Percentiles rank a stretch among this genome's conserved stretches.
Conservation (phyloP, 2,113 vertebrate species). For the Grammomys dolichurus region DNA sequence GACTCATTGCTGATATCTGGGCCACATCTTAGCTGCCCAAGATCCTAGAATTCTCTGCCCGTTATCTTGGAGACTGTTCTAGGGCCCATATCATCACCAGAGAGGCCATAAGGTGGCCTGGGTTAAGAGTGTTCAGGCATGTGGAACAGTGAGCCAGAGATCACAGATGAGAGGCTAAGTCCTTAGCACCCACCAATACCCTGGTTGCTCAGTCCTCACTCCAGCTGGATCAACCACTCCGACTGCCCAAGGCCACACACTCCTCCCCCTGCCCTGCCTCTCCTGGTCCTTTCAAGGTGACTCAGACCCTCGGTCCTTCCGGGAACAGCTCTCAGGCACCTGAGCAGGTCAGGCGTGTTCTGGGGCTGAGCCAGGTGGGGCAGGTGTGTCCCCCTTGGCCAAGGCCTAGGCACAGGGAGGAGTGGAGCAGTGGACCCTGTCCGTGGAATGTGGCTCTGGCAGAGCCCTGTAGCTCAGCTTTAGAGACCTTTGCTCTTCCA, state of each 20-base stretch:
- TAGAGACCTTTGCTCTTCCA: neutral
- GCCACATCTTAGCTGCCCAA: neutral
- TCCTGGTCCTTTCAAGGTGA: neutral
- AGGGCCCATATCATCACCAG: neutral
- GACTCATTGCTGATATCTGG: neutral
- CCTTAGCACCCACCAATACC: neutral
- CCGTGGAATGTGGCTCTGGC: neutral
- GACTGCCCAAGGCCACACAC: neutral
- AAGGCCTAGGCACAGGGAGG: neutral
- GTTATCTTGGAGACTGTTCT: neutral
- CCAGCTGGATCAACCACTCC: neutral
- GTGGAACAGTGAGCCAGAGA: rapidly evolving
- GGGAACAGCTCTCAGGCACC: neutral
- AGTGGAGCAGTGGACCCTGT: neutral
- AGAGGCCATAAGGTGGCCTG: too few relatives aligned
- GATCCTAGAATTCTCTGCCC: neutral
- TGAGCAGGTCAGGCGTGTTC: neutral
- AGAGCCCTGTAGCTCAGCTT: neutral
- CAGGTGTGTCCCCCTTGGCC: constrained; percentile 6
- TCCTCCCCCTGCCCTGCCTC: neutral
- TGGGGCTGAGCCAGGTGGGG: neutral
- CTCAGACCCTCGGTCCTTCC: constrained; percentile 8
- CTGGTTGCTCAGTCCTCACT: too few relatives aligned
- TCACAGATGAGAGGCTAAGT: neutral
- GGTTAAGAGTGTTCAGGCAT: too few relatives aligned